These are phyloP conservation scores for Delphinapterus leucas DNA, from an alignment of 2,113 vertebrate genomes.

Conservation along the genomic window DNA sequence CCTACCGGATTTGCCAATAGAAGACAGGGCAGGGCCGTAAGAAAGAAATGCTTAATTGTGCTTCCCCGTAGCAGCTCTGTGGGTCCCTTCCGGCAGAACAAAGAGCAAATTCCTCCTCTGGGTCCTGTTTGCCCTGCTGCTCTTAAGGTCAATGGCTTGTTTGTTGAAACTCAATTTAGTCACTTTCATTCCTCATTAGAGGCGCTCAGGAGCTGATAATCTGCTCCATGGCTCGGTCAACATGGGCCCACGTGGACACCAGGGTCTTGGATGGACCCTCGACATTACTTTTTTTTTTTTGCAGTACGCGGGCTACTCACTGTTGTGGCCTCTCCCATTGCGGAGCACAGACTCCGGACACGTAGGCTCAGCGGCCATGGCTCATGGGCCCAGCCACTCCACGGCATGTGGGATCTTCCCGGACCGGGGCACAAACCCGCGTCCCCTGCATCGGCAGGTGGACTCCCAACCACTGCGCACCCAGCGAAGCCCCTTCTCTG, in stretches of 20 bases:
- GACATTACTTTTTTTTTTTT: too few species aligned
- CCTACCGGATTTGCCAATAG: background rate
- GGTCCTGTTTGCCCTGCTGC: background rate
- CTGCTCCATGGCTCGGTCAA: background rate
- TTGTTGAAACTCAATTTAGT: background rate
- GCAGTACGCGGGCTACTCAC: too few species aligned
- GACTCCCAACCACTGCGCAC: too few species aligned
- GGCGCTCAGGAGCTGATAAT: background rate
- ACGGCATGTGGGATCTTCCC: too few species aligned
- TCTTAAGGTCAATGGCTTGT: background rate
- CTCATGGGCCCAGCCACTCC: too few species aligned
- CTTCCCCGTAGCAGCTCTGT: fast-evolving
- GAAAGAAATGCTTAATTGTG: background rate
- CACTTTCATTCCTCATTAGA: background rate
- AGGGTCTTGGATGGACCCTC: background rate
- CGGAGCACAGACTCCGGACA: too few species aligned
- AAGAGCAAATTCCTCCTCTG: background rate
- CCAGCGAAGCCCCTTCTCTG: background rate
- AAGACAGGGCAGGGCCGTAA: fast-evolving
- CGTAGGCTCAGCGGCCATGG: too few species aligned
- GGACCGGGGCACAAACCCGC: too few species aligned
- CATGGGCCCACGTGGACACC: fast-evolving
- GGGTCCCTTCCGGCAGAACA: background rate
- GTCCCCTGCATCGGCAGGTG: too few species aligned
- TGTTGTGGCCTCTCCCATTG: too few species aligned